Evolutionary conservation across 1,140 invertebrate genomes (phyloP).

Genomic region (Drosophila ironensis): DNA sequence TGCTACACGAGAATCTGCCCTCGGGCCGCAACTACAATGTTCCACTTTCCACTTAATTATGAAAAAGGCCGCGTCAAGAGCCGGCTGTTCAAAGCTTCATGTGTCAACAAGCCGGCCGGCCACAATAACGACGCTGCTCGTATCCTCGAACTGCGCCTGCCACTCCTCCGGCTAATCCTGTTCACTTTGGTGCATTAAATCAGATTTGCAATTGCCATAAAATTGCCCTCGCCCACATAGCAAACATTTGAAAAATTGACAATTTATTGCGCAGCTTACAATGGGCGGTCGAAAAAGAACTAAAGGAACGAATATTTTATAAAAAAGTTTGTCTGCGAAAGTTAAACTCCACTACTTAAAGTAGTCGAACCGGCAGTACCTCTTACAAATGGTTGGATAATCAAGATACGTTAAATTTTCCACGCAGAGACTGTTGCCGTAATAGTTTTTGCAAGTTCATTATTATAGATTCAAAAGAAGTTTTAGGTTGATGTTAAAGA

Average conservation of each 20-base stretch:
- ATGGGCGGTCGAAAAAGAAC: not conserved
- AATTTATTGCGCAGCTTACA: conserved; percentile 57
- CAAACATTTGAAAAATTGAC: conserved; percentile 72
- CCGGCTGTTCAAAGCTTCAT: not conserved
- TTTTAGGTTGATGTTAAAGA: too few relatives aligned
- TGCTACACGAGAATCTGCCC: conserved; percentile 44
- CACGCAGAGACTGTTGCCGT: too few relatives aligned
- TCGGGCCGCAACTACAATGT: conserved; percentile 44
- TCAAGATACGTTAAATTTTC: too few relatives aligned
- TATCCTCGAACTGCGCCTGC: conserved; percentile 49
- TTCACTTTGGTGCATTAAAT: conserved; percentile 61
- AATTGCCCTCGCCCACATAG: conserved; percentile 50
- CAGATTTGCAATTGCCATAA: conserved; percentile 73
- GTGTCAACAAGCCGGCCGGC: conserved; percentile 1
- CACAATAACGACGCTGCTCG: conserved; percentile 49
- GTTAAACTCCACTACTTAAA: too few relatives aligned
- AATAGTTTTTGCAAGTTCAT: too few relatives aligned
- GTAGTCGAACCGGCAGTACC: too few relatives aligned
- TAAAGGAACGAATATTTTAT: conserved; percentile 13
- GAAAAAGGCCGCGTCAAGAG: conserved; percentile 64
- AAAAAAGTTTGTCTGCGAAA: too few relatives aligned
- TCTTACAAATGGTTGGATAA: too few relatives aligned
- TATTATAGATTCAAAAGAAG: too few relatives aligned
- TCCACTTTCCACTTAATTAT: conserved; percentile 79
- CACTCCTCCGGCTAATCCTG: conserved; percentile 61